These are phyloP conservation scores for Hapalemur alaotrensis DNA, from an alignment of 2,797 vertebrate species.

Conservation along the genomic window DNA sequence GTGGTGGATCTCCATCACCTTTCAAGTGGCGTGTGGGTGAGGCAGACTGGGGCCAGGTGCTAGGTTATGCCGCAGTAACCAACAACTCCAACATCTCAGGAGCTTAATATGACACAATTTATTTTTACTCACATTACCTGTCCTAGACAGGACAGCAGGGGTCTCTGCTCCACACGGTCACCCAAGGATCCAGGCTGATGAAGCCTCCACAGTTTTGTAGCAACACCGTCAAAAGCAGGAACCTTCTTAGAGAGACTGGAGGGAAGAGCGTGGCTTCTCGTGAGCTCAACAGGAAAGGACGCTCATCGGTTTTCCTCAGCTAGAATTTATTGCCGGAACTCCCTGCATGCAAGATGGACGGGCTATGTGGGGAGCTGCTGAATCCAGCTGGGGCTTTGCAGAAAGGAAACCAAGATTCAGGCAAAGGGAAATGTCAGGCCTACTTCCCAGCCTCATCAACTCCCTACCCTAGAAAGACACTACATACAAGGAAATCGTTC, in stretches of 20 bases:
- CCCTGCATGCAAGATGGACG: neutral
- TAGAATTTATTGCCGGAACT: neutral
- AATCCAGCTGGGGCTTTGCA: neutral
- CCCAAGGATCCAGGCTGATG: neutral
- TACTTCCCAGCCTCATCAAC: too few species aligned
- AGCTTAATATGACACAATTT: neutral
- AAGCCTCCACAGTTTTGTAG: neutral
- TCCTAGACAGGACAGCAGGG: neutral
- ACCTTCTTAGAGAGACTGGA: neutral
- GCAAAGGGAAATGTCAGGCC: neutral
- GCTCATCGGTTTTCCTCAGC: too few species aligned
- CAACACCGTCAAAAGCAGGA: rapidly evolving
- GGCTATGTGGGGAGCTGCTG: rapidly evolving
- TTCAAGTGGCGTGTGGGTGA: rapidly evolving
- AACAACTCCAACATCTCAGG: neutral
- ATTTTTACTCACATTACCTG: rapidly evolving
- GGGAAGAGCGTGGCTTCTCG: neutral
- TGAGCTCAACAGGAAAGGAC: neutral
- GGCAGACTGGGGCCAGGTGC: rapidly evolving
- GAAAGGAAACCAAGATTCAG: neutral
- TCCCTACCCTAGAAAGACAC: neutral
- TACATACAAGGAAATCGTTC: neutral
- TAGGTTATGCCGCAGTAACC: neutral
- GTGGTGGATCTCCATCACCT: neutral
- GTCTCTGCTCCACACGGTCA: neutral